Base-by-base conservation (phyloP, 2,888 invertebrate species). In the Cheilosia soror region DNA sequence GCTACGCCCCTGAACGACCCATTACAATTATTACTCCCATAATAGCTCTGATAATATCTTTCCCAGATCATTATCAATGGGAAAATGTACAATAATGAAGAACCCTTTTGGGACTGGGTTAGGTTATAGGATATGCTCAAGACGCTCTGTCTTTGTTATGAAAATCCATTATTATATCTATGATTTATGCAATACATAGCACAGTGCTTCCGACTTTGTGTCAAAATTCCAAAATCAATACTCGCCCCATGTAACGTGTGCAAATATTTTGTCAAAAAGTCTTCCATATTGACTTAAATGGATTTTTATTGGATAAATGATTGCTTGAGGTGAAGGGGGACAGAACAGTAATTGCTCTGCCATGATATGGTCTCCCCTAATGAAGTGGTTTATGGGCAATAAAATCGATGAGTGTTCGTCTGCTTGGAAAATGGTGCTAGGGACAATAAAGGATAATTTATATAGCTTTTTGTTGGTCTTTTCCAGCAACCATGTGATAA, bases 361-460 rank as follows among this genome's bases (percentile, higher is more conserved):
- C 53, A 55, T 55, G 62, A 33, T 29, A 55, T 55, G 33, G 58
- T 55, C 65, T 47, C n/a, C 31, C 25, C 29, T 57, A 65, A 75
- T 75, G 75, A 75, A 65, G 63, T 75, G 65, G 27, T 65, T 75
- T 75, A 75, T 65, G 75, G 42, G 75, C 75, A 27, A 57, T 75
- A 65, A 75, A 75, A 57, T 37, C 7, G 57, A 42, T 57, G 75
- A 37, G 57, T 55, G 29, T 40, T n/a, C 31, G 42, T 42, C 11
- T n/a, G 15, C 15, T 33, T 4, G 25, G 11, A 9, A 33, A 37
- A 66, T 29, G 53, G 15, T 13, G 40, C 29, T 42, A 29, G 27
- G 42, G 40, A 20, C 27, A 62, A 49, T 62, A 29, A 62, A 53
- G 40, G 60, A 51, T 51, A 51, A 72, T 60, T 27, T 27, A 51